Base-by-base conservation (phyloP, 2,797 vertebrate species). In the Cynopterus sphinx region DNA sequence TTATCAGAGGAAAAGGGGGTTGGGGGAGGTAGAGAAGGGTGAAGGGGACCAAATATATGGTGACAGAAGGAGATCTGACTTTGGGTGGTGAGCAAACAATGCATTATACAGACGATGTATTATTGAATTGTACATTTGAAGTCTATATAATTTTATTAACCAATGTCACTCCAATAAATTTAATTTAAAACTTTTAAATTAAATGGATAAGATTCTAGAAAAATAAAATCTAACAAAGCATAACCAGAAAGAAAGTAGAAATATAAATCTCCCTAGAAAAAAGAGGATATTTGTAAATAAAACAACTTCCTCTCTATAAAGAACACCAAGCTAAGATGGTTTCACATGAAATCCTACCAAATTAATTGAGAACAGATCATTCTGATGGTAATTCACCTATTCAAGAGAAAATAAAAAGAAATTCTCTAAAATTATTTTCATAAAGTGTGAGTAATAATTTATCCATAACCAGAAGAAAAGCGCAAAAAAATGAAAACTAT, bases 321-420 rank as follows among this genome's bases (percentile, higher is more conserved):
- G 88, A 68, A 91, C 57, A 85, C 41, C 8, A 61, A 43, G 13
- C 16, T 53, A 31, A 89, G n/a, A 94, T 39, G 39, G 24, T 85
- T 89, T 92, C 67, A 85, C 43, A 63, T 55, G 51, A 93, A 93
- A 86, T 74, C 43, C 31, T 81, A 86, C 31, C 74, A 90, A 90
- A 92, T 92, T 53, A 41, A 61, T 86, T 73, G 57, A 74, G 53
- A 85, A 88, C 9, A 81, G 33, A 79, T 67, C 4, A 88, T 89
- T 91, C 33, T 46, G 16, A 82, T 90, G 33, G 15, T 71, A 93
- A 90, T 57, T 87, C 46, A 24, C 33, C 28, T 86, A 51, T 65
- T 87, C 22, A 51, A 77, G 39, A 57, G 43, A 55, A 65, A 11
- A 85, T 86, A 92, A 63, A 67, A 92, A 85, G 6, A 36, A 78